phyloP scores from a whole-genome alignment of 2,113 vertebrate genomes.

The Turnix velox region DNA sequence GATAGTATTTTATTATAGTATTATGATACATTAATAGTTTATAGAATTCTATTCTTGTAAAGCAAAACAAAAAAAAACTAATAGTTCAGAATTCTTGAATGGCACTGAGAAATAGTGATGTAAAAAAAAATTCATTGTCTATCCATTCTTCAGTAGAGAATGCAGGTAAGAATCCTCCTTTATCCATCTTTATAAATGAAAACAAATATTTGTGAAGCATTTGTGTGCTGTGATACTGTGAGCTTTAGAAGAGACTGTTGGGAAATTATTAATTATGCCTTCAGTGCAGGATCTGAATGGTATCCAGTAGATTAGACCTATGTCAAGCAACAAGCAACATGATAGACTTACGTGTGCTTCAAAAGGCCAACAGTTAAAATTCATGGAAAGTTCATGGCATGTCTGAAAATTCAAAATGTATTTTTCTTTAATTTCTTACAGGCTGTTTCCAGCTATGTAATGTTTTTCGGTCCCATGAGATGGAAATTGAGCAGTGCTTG shows the following conservation, averaged over 20 bases:
- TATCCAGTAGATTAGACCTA: not conserved
- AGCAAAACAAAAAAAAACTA: not conserved
- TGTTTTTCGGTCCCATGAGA: slow-evolving; percentile 91
- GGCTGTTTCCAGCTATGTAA: slow-evolving; percentile 99
- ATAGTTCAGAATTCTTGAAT: not conserved
- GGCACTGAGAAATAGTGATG: not conserved
- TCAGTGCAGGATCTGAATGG: not conserved
- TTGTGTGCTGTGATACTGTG: not conserved
- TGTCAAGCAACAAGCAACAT: not conserved
- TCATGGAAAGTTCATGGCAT: not conserved
- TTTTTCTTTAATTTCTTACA: slow-evolving; percentile 41
- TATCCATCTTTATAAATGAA: not conserved
- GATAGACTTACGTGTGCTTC: not conserved
- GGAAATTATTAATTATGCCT: not conserved
- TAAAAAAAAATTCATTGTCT: not conserved
- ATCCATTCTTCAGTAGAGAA: not conserved
- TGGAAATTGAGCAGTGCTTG: slow-evolving; percentile 99
- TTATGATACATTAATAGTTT: not conserved
- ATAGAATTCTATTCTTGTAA: not conserved
- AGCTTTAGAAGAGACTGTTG: not conserved
- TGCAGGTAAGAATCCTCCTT: not conserved
- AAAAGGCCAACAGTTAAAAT: not conserved
- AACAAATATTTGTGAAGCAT: not conserved
- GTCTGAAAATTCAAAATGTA: not conserved
- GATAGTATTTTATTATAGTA: not conserved